These are phyloP conservation scores for Fregetta grallaria DNA, from an alignment of 2,113 vertebrate species.

Conservation along the genomic window DNA sequence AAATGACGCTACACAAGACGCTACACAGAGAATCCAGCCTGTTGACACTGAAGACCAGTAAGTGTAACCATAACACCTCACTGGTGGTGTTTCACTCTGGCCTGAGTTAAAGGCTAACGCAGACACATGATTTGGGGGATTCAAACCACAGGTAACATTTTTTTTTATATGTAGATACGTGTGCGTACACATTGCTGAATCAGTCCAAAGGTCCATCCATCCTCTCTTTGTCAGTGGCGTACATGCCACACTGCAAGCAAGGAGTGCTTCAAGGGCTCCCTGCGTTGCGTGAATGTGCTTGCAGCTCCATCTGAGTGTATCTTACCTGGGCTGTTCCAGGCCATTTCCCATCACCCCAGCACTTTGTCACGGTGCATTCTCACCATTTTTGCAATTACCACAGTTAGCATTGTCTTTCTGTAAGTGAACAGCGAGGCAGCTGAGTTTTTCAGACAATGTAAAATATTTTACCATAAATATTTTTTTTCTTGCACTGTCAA, in stretches of 20 bases:
- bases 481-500: conserved; percentile 27
- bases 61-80: neutral
- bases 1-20: neutral
- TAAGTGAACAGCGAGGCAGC: neutral
- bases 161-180: rapidly evolving
- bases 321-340: neutral
- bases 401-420: neutral
- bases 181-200: neutral
- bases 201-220: neutral
- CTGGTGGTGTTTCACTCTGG: neutral
- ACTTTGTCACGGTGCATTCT: neutral
- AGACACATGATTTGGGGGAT: neutral
- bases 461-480: conserved; percentile 57
- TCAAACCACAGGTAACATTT: neutral
- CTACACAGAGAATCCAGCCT: neutral
- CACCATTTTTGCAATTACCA: neutral
- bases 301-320: neutral
- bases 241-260: neutral
- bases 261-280: neutral
- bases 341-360: neutral
- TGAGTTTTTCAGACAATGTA: conserved; percentile 4
- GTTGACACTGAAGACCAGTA: neutral
- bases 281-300: neutral
- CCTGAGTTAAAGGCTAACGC: neutral
- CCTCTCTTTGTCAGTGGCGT: neutral